Conservation (phyloP, 2,888 invertebrate species). For the Atherix ibis region DNA sequence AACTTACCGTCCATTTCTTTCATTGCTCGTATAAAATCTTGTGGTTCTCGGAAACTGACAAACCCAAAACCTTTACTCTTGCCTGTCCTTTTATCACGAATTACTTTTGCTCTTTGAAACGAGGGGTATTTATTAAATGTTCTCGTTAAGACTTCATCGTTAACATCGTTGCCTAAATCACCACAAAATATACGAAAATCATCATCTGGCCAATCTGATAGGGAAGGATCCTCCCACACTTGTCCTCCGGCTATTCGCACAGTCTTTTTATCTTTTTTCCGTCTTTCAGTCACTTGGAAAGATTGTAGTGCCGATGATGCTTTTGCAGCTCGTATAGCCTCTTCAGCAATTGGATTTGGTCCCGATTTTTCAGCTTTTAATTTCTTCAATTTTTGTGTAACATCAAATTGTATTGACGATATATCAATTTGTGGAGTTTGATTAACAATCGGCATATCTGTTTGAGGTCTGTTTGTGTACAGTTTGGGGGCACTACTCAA, state of each 20-base stretch:
- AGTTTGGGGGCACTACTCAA: conserved; percentile 54
- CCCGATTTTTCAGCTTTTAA: conserved; percentile 49
- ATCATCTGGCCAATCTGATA: conserved; percentile 94
- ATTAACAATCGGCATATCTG: conserved; percentile 26
- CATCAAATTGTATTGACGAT: conserved; percentile 38
- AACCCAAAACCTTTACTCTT: conserved; percentile 99
- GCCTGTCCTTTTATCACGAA: conserved; percentile 90
- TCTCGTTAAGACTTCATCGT: conserved; percentile 89
- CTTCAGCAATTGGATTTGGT: conserved; percentile 43
- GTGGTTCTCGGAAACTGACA: conserved; percentile 94
- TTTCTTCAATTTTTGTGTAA: conserved; percentile 43
- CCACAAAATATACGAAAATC: conserved; percentile 98
- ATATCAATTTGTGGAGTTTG: conserved; percentile 34
- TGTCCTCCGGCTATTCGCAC: conserved; percentile 86
- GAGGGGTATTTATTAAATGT: conserved; percentile 91
- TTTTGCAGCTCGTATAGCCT: conserved; percentile 46
- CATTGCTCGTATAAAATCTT: conserved; percentile 96
- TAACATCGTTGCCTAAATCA: conserved; percentile 98
- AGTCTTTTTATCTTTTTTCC: conserved; percentile 36
- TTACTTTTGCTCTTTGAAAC: conserved; percentile 86
- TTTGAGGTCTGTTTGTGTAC: conserved; percentile 40
- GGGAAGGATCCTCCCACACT: conserved; percentile 89
- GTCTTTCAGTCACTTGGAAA: conserved; percentile 38
- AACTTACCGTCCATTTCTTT: conserved; percentile 99
- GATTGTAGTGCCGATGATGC: conserved; percentile 41